A percentile compares a stretch with the other conserved stretches of the same genome.
These are phyloP conservation scores for Loris lydekkerianus DNA, from an alignment of 2,797 vertebrate species.

Conservation along the genomic window DNA sequence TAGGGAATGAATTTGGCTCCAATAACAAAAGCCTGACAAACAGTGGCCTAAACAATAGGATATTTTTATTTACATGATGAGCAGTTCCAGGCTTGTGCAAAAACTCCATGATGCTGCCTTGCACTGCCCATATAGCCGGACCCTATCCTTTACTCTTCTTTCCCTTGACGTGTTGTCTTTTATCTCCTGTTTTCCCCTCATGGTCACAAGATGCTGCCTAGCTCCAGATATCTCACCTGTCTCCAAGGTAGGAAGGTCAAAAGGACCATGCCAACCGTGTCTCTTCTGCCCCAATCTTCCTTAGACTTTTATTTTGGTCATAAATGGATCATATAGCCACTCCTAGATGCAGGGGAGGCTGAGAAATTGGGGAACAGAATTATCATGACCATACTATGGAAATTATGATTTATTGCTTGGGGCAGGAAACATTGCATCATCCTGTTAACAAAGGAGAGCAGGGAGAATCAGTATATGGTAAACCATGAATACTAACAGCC, in stretches of 20 bases:
- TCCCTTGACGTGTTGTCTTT: neutral
- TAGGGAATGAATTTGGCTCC: slow-evolving; percentile 32
- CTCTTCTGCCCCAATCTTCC: neutral
- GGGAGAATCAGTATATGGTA: neutral
- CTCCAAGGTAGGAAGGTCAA: neutral
- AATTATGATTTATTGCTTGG: neutral
- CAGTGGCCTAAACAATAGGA: neutral
- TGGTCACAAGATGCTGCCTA: neutral
- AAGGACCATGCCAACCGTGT: neutral
- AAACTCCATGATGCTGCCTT: neutral
- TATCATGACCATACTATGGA: neutral
- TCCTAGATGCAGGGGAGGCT: neutral
- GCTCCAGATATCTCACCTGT: neutral
- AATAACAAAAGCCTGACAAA: slow-evolving; percentile 6
- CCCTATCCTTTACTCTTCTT: neutral
- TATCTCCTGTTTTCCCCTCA: neutral
- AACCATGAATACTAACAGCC: neutral
- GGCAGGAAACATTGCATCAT: neutral
- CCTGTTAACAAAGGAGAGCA: neutral
- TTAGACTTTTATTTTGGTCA: neutral
- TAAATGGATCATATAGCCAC: neutral
- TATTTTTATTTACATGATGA: neutral
- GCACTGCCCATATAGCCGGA: neutral
- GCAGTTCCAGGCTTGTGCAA: neutral
- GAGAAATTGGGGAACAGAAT: neutral